These are phyloP conservation scores for Cherax quadricarinatus DNA, from an alignment of 1,140 invertebrate species.

Conservation along the genomic window DNA sequence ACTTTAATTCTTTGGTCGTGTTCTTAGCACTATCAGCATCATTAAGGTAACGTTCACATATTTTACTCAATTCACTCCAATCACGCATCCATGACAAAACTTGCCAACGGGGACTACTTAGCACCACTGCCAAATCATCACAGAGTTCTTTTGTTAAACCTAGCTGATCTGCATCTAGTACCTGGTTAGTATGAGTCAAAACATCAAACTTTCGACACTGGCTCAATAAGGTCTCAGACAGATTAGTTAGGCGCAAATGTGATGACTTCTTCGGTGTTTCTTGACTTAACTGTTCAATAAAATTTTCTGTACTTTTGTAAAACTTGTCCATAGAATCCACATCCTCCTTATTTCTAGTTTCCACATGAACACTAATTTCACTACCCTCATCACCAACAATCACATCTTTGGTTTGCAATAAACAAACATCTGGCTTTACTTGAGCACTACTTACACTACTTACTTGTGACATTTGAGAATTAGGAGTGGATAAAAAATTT, in stretches of 20 bases:
- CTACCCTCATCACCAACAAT: constrained; percentile 30
- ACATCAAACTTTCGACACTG: constrained; percentile 77
- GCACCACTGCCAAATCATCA: constrained; percentile 81
- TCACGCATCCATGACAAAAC: constrained; percentile 81
- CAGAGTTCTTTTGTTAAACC: constrained; percentile 81
- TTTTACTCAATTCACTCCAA: constrained; percentile 80
- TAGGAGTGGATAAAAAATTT: constrained; percentile 53
- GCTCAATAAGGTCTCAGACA: not conserved
- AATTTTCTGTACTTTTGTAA: constrained; percentile 75
- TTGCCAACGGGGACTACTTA: constrained; percentile 82
- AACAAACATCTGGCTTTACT: constrained; percentile 23
- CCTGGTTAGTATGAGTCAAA: constrained; percentile 77
- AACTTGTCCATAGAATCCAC: constrained; percentile 67
- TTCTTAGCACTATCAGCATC: constrained; percentile 81
- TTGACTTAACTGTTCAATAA: constrained; percentile 77
- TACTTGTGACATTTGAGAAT: constrained; percentile 52
- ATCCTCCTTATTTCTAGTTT: constrained; percentile 59
- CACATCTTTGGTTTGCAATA: constrained; percentile 60
- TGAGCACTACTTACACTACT: constrained; percentile 43
- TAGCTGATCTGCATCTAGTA: constrained; percentile 78
- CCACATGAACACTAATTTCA: constrained; percentile 55
- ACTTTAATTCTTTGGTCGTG: constrained; percentile 81
- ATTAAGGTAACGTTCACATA: constrained; percentile 81
- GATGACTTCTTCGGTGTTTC: constrained; percentile 49
- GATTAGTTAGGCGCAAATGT: not conserved